Evolutionary conservation across 35 echinoderm and acorn worm species (phyloP).

Genomic region (Apostichopus californicus): DNA sequence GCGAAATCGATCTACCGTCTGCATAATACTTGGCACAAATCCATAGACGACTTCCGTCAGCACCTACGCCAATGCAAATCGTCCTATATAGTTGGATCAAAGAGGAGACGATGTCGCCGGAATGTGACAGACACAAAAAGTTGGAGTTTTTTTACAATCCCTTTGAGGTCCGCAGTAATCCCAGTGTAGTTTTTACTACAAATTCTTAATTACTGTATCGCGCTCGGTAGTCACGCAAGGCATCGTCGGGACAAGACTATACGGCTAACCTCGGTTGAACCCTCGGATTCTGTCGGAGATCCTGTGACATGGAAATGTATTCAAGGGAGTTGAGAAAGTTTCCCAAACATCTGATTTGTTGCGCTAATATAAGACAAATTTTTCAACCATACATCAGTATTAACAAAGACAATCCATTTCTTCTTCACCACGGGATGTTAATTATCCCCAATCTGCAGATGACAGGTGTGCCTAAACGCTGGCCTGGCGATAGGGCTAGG

Average conservation of each 20-base stretch:
- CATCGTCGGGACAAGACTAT: not conserved
- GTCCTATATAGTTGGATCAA: not conserved
- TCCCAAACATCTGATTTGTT: no score
- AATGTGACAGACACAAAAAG: slow-evolving; percentile 12
- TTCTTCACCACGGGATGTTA: no score
- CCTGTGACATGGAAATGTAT: not conserved
- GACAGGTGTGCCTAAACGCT: no score
- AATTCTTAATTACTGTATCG: slow-evolving; percentile 33
- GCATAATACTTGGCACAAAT: not conserved
- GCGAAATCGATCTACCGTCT: not conserved
- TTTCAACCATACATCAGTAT: no score
- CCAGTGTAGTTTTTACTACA: slow-evolving; percentile 49
- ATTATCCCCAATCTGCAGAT: no score
- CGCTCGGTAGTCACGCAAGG: slow-evolving; percentile 40
- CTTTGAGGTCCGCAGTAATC: slow-evolving; percentile 40
- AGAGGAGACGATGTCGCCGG: not conserved
- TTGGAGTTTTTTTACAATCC: slow-evolving; percentile 12
- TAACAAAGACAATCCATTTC: no score
- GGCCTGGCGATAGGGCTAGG: no score
- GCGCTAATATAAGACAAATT: no score
- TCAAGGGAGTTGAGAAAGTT: no score
- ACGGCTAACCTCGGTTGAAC: slow-evolving; percentile 8
- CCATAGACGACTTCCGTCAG: slow-evolving; percentile 35
- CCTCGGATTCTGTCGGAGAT: not conserved
- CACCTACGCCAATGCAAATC: slow-evolving; percentile 1